These are phyloP conservation scores for Uromys caudimaculatus DNA, from an alignment of 2,797 vertebrate genomes.

Conservation along the genomic window DNA sequence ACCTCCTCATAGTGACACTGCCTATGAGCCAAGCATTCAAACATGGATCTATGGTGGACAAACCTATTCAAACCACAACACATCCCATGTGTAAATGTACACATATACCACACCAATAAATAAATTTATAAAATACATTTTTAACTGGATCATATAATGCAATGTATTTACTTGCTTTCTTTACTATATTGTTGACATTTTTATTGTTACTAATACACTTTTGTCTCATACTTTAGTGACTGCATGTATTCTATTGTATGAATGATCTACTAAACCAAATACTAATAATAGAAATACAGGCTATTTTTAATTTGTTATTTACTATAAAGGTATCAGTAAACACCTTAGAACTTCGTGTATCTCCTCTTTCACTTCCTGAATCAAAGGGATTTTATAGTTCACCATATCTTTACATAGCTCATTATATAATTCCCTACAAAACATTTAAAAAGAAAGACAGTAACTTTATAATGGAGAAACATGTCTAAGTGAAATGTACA, in stretches of 20 bases:
- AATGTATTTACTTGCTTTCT: slow-evolving; percentile 24
- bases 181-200: slow-evolving; percentile 10
- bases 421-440: not conserved
- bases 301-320: slow-evolving; percentile 3
- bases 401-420: not conserved
- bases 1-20: not conserved
- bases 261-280: slow-evolving; percentile 40
- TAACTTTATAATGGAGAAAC: slow-evolving; percentile 35
- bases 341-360: not conserved
- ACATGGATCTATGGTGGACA: not conserved
- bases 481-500: slow-evolving; percentile 16
- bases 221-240: slow-evolving; percentile 4
- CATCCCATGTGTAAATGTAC: not conserved
- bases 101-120: not conserved
- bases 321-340: slow-evolving; percentile 17
- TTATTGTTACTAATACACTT: slow-evolving; percentile 28
- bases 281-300: slow-evolving; percentile 13
- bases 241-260: slow-evolving; percentile 5
- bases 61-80: not conserved
- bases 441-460: slow-evolving; percentile 48
- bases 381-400: slow-evolving; percentile 7
- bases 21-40: not conserved
- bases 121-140: not conserved
- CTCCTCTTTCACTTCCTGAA: not conserved
- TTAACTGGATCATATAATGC: not conserved